Conservation (phyloP, 2,888 invertebrate species). For the Ceramica pisi region DNA sequence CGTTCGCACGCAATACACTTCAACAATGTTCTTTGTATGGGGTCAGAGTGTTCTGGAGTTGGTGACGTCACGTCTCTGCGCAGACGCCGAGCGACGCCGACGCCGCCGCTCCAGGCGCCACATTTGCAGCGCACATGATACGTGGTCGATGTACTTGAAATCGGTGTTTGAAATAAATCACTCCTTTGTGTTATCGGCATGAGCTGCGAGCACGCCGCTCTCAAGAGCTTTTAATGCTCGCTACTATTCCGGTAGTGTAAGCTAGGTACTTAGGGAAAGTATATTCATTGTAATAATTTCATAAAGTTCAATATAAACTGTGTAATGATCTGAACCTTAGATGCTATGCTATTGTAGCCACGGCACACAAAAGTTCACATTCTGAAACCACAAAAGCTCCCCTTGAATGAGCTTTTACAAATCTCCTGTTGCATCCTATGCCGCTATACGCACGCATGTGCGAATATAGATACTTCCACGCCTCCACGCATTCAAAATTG, state of each 20-base stretch:
- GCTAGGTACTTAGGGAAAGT: conserved; percentile 42
- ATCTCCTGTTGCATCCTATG: conserved; percentile 62
- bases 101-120: conserved; percentile 81
- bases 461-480: conserved; percentile 26
- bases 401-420: conserved; percentile 52
- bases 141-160: conserved; percentile 76
- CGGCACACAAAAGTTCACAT: conserved; percentile 10
- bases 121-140: conserved; percentile 88
- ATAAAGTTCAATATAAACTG: conserved; percentile 13
- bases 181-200: conserved; percentile 78
- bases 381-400: conserved; percentile 1
- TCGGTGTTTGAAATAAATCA: conserved; percentile 83
- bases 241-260: conserved; percentile 51
- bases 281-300: conserved; percentile 38
- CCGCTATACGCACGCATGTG: conserved; percentile 23
- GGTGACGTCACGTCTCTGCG: conserved; percentile 82
- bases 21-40: conserved; percentile 67
- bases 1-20: conserved; percentile 62
- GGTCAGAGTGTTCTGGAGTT: conserved; percentile 66
- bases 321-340: background rate
- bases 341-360: background rate
- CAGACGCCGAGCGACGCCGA: conserved; percentile 75
- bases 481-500: conserved; percentile 35
- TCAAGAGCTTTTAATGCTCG: conserved; percentile 77
- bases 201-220: conserved; percentile 70